A percentile compares a stretch with the other conserved stretches of the same genome.
phyloP scores from a whole-genome alignment of 2,797 vertebrate species.

The Cyclopterus lumpus region DNA sequence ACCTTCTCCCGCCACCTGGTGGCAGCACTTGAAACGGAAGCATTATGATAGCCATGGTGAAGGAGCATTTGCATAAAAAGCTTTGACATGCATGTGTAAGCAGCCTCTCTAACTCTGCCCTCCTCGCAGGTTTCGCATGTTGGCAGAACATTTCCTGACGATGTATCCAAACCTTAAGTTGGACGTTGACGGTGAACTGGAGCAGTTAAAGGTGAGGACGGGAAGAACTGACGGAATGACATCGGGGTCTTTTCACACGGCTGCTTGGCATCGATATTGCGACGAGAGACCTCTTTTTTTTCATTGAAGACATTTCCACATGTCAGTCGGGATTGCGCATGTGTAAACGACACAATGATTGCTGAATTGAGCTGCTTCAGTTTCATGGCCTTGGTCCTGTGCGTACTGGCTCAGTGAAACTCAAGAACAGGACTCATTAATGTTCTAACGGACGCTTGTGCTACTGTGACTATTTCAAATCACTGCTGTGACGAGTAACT shows the following conservation, averaged over 20 bases:
- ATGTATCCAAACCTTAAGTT: conserved; percentile 86
- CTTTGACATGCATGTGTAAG: not conserved
- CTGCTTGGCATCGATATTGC: not conserved
- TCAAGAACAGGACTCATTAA: not conserved
- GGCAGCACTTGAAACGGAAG: conserved; percentile 20
- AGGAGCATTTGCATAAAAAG: not conserved
- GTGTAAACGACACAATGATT: not conserved
- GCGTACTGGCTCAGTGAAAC: not conserved
- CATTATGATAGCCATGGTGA: not conserved
- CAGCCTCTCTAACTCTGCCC: not conserved
- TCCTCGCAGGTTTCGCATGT: conserved; percentile 78
- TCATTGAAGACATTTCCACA: no score
- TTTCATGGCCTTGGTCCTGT: not conserved
- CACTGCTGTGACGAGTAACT: not conserved
- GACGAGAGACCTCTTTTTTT: not conserved
- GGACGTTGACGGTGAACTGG: conserved; percentile 80
- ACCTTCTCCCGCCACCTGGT: conserved; percentile 44
- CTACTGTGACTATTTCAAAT: not conserved
- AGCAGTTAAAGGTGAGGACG: conserved; percentile 83
- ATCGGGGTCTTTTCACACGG: not conserved
- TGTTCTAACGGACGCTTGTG: not conserved
- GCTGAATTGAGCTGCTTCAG: not conserved
- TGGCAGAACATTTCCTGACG: conserved; percentile 84
- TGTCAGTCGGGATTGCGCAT: not conserved
- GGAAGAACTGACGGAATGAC: not conserved